These are phyloP conservation scores for Anhinga rufa DNA, from an alignment of 2,113 vertebrate species.

Conservation along the genomic window DNA sequence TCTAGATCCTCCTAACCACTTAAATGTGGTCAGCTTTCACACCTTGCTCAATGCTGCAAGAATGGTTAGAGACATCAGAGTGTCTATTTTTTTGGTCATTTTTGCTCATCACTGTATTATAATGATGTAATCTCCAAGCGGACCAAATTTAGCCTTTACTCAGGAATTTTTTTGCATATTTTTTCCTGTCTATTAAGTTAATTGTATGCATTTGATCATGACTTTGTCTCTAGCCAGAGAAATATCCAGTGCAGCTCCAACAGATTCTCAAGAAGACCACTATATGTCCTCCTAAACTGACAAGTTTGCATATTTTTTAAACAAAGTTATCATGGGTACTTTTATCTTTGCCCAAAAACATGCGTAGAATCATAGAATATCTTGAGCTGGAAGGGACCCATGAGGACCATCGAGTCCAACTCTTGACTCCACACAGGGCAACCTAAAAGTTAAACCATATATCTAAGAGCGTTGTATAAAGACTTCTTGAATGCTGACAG, in stretches of 20 bases:
- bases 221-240: neutral
- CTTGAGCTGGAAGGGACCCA: accelerated
- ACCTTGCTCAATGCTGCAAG: neutral
- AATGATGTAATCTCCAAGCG: neutral
- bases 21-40: neutral
- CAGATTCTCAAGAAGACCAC: neutral
- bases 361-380: neutral
- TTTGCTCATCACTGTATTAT: neutral
- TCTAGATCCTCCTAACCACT: neutral
- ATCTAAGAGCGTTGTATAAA: neutral
- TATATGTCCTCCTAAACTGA: neutral
- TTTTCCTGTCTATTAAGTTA: neutral
- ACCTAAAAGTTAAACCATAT: neutral
- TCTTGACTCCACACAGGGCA: neutral
- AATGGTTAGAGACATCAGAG: neutral
- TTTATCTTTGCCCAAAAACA: neutral
- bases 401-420: neutral
- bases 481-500: neutral
- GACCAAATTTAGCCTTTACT: neutral
- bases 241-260: neutral
- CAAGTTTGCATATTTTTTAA: neutral
- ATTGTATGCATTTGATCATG: neutral
- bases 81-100: neutral
- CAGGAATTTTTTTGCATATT: neutral
- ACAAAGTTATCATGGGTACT: neutral